phyloP scores from a whole-genome alignment of 1,140 invertebrate genomes.

The Sinella curviseta region DNA sequence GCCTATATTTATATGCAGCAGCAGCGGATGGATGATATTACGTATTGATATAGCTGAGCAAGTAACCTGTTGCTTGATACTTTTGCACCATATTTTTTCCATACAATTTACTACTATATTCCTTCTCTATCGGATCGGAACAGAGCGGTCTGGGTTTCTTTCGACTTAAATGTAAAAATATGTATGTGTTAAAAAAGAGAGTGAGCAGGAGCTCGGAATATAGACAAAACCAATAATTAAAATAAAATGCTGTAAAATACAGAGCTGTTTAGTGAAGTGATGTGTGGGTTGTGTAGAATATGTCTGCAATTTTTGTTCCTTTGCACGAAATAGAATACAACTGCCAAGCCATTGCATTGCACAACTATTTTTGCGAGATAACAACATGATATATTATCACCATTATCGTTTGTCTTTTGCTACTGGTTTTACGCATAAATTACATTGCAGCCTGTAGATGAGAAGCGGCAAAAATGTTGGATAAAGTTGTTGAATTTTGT shows the following conservation, averaged over 20 bases:
- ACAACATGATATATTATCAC: not conserved
- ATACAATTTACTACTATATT: not conserved
- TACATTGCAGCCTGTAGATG: not conserved
- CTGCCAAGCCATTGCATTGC: not conserved
- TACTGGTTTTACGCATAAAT: slow-evolving; percentile 13
- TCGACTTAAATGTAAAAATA: not conserved
- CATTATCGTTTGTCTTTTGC: not conserved
- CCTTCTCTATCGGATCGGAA: not conserved
- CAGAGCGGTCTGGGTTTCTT: not conserved
- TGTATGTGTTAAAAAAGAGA: not conserved
- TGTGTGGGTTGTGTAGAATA: not conserved
- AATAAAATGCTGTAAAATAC: not conserved
- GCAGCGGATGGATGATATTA: too few species aligned
- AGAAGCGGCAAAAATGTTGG: not conserved
- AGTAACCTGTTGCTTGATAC: slow-evolving; percentile 6
- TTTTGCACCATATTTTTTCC: slow-evolving; percentile 18
- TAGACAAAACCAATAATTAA: not conserved
- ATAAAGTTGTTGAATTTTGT: too few species aligned
- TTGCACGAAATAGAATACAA: not conserved
- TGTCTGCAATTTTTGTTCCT: not conserved
- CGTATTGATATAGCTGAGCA: too few species aligned
- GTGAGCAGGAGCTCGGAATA: not conserved
- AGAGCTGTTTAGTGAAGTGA: not conserved
- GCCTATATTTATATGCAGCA: too few species aligned
- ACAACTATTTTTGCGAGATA: not conserved